Evolutionary conservation across 2,888 invertebrate genomes (phyloP).

Genomic region (Homarus gammarus): DNA sequence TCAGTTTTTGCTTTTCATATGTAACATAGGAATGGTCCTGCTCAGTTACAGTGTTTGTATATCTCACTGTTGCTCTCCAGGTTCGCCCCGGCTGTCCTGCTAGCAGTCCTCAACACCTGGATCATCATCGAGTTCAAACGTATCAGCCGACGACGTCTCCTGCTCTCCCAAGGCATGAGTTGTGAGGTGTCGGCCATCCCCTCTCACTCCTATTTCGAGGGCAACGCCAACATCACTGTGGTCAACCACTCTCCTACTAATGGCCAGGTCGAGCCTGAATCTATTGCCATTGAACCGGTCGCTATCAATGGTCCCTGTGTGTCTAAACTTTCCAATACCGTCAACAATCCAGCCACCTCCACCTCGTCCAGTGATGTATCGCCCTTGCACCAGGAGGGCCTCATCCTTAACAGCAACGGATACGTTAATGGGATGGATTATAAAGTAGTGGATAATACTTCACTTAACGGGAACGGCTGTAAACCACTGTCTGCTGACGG

Average conservation of each 20-base stretch:
- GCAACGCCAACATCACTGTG: slow-evolving; percentile 42
- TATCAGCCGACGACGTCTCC: slow-evolving; percentile 79
- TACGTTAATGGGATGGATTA: not conserved
- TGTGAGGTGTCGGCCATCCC: slow-evolving; percentile 68
- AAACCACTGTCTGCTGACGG: not conserved
- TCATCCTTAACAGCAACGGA: not conserved
- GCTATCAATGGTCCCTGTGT: not conserved
- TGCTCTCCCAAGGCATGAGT: slow-evolving; percentile 53
- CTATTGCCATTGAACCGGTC: not conserved
- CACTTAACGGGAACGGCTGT: not conserved
- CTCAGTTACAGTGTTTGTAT: no score
- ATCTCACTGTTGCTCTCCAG: slow-evolving; percentile 77
- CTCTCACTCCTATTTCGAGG: slow-evolving; percentile 63
- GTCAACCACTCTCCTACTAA: slow-evolving; percentile 44
- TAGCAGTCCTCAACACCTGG: slow-evolving; percentile 80
- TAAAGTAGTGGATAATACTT: not conserved
- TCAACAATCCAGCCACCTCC: not conserved
- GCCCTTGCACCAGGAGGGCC: not conserved
- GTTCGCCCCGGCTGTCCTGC: slow-evolving; percentile 80
- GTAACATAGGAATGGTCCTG: no score
- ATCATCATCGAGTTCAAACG: slow-evolving; percentile 80
- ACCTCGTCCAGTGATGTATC: slow-evolving; percentile 3
- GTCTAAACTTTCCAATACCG: not conserved
- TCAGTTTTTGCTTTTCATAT: no score
- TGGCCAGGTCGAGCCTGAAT: slow-evolving; percentile 8